A percentile compares a stretch with the other conserved stretches of the same genome.
Evolutionary conservation across 1,140 invertebrate genomes (phyloP).

Genomic region (Myzus persicae): DNA sequence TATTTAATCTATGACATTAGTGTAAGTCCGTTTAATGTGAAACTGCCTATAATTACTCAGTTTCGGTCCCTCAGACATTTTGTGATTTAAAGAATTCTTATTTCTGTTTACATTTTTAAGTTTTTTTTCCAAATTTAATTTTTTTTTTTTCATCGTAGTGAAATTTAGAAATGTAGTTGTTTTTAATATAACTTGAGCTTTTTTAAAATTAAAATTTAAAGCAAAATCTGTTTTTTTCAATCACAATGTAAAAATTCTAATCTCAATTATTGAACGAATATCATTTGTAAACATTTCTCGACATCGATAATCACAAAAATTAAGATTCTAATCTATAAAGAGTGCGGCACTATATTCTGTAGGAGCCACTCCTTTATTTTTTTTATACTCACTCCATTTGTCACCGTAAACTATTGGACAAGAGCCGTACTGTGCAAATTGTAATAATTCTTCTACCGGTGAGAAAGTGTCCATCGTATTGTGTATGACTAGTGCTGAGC

Average conservation of each 20-base stretch:
- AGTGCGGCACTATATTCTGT: not conserved
- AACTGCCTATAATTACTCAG: too few relatives aligned
- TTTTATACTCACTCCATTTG: conserved; percentile 39
- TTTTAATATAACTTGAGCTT: not conserved
- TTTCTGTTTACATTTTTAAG: too few relatives aligned
- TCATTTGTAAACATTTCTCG: not conserved
- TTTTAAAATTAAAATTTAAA: too few relatives aligned
- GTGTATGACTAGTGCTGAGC: not conserved
- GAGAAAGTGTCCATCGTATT: too few relatives aligned
- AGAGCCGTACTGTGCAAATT: not conserved
- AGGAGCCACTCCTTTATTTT: not conserved
- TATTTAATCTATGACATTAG: too few relatives aligned
- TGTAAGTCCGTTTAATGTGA: too few relatives aligned
- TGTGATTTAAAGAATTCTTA: too few relatives aligned
- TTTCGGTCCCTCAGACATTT: too few relatives aligned
- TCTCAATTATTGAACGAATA: not conserved
- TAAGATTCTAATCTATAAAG: too few relatives aligned
- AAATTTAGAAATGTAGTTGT: not conserved
- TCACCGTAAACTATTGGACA: conserved; percentile 38
- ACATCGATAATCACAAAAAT: not conserved
- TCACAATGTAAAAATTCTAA: not conserved
- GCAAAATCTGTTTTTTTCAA: too few relatives aligned
- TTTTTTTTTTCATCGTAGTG: not conserved
- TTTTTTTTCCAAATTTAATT: not conserved
- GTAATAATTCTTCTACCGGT: too few relatives aligned